Evolutionary conservation across 2,797 vertebrate genomes (phyloP).

Genomic region (Manis pentadactyla): DNA sequence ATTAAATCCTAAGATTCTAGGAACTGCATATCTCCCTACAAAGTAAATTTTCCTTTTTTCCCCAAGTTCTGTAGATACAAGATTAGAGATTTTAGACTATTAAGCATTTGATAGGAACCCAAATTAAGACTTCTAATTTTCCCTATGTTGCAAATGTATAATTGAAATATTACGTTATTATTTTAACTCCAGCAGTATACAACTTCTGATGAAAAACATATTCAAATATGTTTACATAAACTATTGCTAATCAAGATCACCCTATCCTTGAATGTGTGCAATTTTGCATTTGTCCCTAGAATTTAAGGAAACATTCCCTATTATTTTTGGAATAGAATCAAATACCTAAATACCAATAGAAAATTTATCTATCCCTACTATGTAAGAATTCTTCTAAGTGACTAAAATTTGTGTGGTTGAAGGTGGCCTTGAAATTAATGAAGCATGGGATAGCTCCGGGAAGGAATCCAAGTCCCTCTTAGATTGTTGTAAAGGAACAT

Average conservation of each 20-base stretch:
- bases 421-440: conserved; percentile 81
- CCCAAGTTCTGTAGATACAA: neutral
- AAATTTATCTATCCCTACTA: conserved; percentile 68
- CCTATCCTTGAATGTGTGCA: neutral
- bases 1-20: neutral
- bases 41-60: neutral
- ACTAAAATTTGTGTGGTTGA: conserved; percentile 61
- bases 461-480: conserved; percentile 77
- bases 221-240: conserved; percentile 14
- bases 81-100: neutral
- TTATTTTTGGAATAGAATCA: conserved; percentile 50
- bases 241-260: neutral
- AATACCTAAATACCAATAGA: conserved; percentile 12
- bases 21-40: neutral
- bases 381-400: conserved; percentile 72
- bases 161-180: neutral
- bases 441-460: conserved; percentile 67
- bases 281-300: neutral
- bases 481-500: conserved; percentile 69
- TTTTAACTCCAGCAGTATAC: neutral
- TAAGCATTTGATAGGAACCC: neutral
- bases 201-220: neutral
- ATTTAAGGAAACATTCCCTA: conserved; percentile 52
- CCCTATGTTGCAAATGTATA: conserved; percentile 8
- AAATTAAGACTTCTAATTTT: neutral